Evolutionary conservation across 1,140 invertebrate genomes (phyloP), one percentile per base, ranked within the genome.

Genomic region (Araneus ventricosus): DNA sequence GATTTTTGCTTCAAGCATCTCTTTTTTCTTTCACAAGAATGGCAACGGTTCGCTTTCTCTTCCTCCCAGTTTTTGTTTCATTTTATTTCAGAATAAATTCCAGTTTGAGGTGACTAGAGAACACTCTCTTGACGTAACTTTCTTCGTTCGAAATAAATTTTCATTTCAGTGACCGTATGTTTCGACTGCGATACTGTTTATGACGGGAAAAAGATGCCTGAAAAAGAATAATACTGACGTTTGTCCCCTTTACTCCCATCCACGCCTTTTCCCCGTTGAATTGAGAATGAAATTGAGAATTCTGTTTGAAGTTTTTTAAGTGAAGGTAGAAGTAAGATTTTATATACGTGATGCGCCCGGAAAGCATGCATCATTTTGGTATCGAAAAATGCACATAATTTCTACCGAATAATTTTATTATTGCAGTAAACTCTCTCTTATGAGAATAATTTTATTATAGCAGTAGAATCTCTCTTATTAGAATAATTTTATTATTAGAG

Each of bases 1-100:
- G 59, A 61, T 87, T 87, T 39, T 52, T 87, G 85, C 85, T 87
- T 6, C 85, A 37, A 39, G 52, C 63, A 7, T 10, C 63, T 4
- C 27, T 67, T 67, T 63, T 67, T 67, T 52, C 45, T 52, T 52
- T 52, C 45, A 52, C 10, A 4, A 14, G 45, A 52, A 52, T 52
- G 45, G 45, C 45, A 52, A 52, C 45, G 45, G 45, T 52, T 8
- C 45, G 10, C 17, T 52, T 14, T 52, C 45, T 17, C 45, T 52
- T 52, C 45, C 45, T 52, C 27, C 10, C 27, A 7, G 0, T 4
- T 63, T 10, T 67, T 67, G 8, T 67, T 67, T n/a, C 27, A 7
- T n/a, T 14, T 67, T 67, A 67, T 67, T 67, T 67, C 27, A 67
- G 63, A 67, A 67, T 67, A 67, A 67, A 67, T 67, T 30, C 63